Conservation (phyloP, 1,140 invertebrate genomes). For the Drosophila sturtevanti region DNA sequence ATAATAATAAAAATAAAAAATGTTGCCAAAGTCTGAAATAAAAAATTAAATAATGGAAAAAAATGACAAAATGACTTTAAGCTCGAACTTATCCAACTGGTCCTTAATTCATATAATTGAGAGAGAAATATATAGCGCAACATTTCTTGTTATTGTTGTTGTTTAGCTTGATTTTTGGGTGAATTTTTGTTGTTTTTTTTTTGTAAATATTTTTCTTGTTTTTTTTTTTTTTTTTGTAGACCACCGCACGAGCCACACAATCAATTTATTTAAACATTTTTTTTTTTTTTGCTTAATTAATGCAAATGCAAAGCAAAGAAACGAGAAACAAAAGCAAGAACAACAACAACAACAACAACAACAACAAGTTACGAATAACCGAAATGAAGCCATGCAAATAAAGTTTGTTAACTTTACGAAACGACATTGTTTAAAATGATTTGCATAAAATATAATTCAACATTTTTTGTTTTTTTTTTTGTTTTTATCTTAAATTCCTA, state of each 20-base stretch:
- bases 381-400: slow-evolving; percentile 24
- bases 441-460: slow-evolving; percentile 46
- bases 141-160: slow-evolving; percentile 27
- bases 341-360: not conserved
- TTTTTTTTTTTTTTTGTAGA: not conserved
- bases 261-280: slow-evolving; percentile 72
- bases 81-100: slow-evolving; percentile 58
- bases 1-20: not conserved
- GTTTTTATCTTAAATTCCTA: too few species aligned
- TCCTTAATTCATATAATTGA: slow-evolving; percentile 63
- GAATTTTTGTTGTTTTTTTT: too few species aligned
- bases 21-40: not conserved
- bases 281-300: slow-evolving; percentile 62
- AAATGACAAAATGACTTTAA: slow-evolving; percentile 36
- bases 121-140: slow-evolving; percentile 44
- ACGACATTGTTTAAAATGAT: slow-evolving; percentile 36
- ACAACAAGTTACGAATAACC: not conserved
- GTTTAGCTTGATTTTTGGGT: slow-evolving; percentile 18
- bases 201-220: slow-evolving; percentile 16
- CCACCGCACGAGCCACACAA: slow-evolving; percentile 53
- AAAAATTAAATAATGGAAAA: too few species aligned
- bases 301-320: slow-evolving; percentile 58
- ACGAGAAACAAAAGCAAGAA: slow-evolving; percentile 7
- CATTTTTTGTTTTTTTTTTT: not conserved
- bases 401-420: slow-evolving; percentile 50